A percentile compares a stretch with the other conserved stretches of the same genome.
These are phyloP conservation scores for Andrena marginata DNA, from an alignment of 2,888 invertebrate species.

Conservation along the genomic window DNA sequence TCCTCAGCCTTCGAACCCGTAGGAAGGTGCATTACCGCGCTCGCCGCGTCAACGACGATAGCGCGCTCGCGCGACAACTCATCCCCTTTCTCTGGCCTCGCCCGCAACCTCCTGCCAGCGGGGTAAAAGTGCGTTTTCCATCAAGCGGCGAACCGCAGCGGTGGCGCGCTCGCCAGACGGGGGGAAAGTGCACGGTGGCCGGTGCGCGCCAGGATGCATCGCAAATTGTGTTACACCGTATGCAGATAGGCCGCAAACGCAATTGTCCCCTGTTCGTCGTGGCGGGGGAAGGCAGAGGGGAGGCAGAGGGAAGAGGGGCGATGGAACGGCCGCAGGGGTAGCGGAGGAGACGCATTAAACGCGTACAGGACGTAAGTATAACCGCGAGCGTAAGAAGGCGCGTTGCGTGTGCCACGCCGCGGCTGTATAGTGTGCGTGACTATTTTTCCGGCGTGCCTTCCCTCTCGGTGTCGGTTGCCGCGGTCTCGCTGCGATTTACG, in stretches of 20 bases:
- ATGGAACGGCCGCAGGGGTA: conserved; percentile 17
- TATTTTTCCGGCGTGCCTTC: conserved; percentile 58
- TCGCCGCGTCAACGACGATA: background rate
- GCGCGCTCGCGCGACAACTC: conserved; percentile 6
- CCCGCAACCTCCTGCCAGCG: background rate
- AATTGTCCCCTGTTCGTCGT: conserved; percentile 76
- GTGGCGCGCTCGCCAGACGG: conserved; percentile 57
- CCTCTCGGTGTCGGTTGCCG: conserved; percentile 50
- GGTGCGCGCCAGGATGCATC: conserved; percentile 46
- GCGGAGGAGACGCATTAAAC: conserved; percentile 42
- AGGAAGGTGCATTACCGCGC: conserved; percentile 8
- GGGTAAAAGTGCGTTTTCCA: conserved; percentile 78
- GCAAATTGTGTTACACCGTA: conserved; percentile 73
- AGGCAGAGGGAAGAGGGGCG: background rate
- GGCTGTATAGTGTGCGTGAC: conserved; percentile 61
- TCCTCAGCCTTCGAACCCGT: conserved; percentile 10
- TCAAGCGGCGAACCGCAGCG: conserved; percentile 81
- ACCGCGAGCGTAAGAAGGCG: conserved; percentile 44
- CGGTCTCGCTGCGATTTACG: conserved; percentile 58
- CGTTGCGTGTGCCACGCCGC: conserved; percentile 62
- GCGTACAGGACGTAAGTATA: conserved; percentile 44
- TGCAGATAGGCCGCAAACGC: conserved; percentile 78
- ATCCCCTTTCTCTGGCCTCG: background rate
- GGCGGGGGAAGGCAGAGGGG: background rate
- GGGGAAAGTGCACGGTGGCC: conserved; percentile 38